phyloP scores from a whole-genome alignment of 2,797 vertebrate genomes.

The Protosalanx chinensis region DNA sequence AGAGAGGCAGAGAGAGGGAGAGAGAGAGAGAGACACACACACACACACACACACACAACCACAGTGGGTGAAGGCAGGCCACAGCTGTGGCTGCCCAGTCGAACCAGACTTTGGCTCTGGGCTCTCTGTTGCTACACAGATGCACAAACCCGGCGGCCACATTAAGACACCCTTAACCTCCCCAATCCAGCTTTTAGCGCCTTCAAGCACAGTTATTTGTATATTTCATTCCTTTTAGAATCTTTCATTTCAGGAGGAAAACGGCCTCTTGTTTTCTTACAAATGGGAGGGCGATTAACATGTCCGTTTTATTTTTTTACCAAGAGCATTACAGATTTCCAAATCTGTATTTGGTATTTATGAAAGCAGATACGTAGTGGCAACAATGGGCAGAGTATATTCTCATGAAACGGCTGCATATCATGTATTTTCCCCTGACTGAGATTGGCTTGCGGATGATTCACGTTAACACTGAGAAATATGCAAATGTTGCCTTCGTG shows the following conservation, averaged over 20 bases:
- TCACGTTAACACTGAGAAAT: conserved; percentile 9
- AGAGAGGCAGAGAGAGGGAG: background rate
- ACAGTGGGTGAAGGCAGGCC: conserved; percentile 32
- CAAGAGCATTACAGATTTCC: background rate
- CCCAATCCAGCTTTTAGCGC: conserved; percentile 17
- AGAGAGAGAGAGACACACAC: background rate
- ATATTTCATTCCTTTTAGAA: background rate
- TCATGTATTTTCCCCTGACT: background rate
- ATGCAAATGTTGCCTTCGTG: conserved; percentile 40
- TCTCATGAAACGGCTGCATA: background rate
- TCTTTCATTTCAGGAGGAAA: background rate
- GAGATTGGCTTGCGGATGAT: background rate
- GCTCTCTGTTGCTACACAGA: background rate
- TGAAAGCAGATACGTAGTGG: conserved; percentile 4
- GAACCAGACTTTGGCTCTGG: background rate
- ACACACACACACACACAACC: conserved; percentile 12
- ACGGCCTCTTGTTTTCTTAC: background rate
- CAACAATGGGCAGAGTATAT: background rate
- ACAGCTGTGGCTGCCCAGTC: conserved; percentile 39
- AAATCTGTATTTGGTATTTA: background rate
- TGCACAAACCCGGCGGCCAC: conserved; percentile 42
- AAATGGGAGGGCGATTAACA: background rate
- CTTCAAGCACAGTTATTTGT: conserved; percentile 8
- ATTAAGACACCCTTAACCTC: conserved; percentile 41
- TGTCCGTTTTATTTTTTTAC: background rate